Base-by-base conservation (phyloP, 2,888 invertebrate species). In the Colletes collaris region DNA sequence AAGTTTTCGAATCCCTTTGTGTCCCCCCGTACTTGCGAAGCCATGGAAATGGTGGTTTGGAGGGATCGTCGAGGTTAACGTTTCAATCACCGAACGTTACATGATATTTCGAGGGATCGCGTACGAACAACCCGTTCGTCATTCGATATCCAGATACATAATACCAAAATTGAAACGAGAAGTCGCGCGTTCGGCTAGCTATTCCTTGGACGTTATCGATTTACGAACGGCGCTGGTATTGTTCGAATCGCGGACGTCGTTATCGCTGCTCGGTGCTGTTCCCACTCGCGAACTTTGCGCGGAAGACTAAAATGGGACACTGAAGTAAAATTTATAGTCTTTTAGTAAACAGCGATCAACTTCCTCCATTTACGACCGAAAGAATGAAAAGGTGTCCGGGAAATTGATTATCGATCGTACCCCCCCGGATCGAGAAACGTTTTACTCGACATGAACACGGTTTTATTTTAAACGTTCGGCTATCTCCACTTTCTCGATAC, bases 131-230 rank as follows among this genome's bases (percentile, higher is more conserved):
- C 10, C 35, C 62, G 16, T 46, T 68, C 40, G 67, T 0, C 52
- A 76, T 68, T 68, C 52, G 37, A 56, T 62, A 58, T 27, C 58
- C 16, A 37, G 67, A 52, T 63, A 50, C 52, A 68, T 63, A 75
- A 77, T 52, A 10, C 19, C n/a, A 40, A 59, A 49, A 46, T 49
- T 8, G 56, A 46, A 7, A 58, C 52, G 62, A 7, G 50, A 55
- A 44, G 56, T 46, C 50, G 69, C 77, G 83, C 76, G 82, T 60
- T 37, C 55, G 37, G 50, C 67, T 27, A 27, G 27, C 27, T 65
- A 64, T 82, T 79, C 67, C 73, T 76, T 76, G 65, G 56, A 19
- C 13, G 44, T 56, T 49, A 55, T 62, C 83, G 81, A 83, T 85
- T 81, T 75, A 79, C 75, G 60, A 40, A 44, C 50, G 50, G 5